These are phyloP conservation scores for Pogonognathellus flavescens DNA, from an alignment of 1,140 invertebrate species.

Conservation along the genomic window DNA sequence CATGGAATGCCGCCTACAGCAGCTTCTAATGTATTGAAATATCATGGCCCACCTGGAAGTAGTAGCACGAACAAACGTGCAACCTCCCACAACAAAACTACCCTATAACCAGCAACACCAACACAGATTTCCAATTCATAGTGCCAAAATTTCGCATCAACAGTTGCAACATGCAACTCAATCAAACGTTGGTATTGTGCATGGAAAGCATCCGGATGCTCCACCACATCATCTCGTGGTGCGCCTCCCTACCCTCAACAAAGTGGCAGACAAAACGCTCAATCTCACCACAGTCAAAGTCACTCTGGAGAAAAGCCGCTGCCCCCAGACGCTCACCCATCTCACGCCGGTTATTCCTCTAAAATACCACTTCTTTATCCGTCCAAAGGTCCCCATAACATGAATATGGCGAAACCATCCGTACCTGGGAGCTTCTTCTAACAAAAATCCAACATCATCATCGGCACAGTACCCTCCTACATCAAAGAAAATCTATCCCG, in stretches of 20 bases:
- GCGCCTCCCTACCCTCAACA: background rate
- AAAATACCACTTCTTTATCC: constrained; percentile 53
- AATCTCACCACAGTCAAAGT: constrained; percentile 33
- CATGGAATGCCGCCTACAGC: background rate
- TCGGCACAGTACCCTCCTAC: background rate
- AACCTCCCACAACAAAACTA: background rate
- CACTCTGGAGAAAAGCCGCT: constrained; percentile 4
- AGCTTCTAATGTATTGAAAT: background rate
- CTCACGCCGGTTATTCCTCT: constrained; percentile 12
- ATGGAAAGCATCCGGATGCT: background rate
- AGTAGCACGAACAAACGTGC: background rate
- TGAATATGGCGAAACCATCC: constrained; percentile 16
- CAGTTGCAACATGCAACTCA: background rate
- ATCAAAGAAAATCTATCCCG: background rate
- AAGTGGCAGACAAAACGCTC: constrained; percentile 1
- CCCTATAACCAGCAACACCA: constrained; percentile 10
- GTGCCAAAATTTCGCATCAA: constrained; percentile 44
- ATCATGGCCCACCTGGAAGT: background rate
- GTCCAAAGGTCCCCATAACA: constrained; percentile 52
- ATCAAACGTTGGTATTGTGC: background rate
- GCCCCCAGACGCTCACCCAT: background rate
- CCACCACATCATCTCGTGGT: constrained; percentile 20
- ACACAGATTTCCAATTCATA: constrained; percentile 32
- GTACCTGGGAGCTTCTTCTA: background rate
- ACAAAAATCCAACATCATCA: background rate